These are phyloP conservation scores for Eupithecia exiguata DNA, from an alignment of 2,888 invertebrate genomes.

Conservation along the genomic window DNA sequence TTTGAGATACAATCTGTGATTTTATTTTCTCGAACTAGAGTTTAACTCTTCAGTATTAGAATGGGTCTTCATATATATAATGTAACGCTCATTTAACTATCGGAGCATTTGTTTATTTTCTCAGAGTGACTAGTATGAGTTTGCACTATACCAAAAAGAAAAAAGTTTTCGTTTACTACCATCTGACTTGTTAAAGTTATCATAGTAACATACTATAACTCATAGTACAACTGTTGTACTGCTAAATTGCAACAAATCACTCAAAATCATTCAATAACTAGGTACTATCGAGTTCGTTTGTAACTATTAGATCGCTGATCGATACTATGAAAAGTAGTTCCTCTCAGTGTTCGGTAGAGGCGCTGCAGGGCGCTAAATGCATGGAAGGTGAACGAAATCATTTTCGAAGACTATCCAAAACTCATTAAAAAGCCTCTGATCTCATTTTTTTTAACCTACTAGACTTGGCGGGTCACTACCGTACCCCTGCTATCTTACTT, in stretches of 20 bases:
- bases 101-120: background rate
- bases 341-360: background rate
- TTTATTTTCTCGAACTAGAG: constrained; percentile 28
- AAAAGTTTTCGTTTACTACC: background rate
- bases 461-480: no score
- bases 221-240: no score
- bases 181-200: background rate
- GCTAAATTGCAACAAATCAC: background rate
- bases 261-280: background rate
- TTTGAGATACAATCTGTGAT: constrained; percentile 32
- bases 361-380: no score
- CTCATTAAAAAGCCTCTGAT: background rate
- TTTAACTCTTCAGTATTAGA: constrained; percentile 38
- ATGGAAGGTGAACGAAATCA: background rate
- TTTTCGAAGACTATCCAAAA: background rate
- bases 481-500: no score
- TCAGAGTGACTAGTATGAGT: background rate
- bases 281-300: background rate
- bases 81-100: background rate
- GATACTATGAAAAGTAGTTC: background rate
- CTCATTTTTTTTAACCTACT: background rate
- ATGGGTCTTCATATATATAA: constrained; percentile 2
- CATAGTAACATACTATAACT: no score
- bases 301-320: background rate
- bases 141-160: background rate